Percentiles rank a stretch among this genome's conserved stretches.
Conservation (phyloP, 2,797 vertebrate genomes). For the Parauchenoglanis punctatus region DNA sequence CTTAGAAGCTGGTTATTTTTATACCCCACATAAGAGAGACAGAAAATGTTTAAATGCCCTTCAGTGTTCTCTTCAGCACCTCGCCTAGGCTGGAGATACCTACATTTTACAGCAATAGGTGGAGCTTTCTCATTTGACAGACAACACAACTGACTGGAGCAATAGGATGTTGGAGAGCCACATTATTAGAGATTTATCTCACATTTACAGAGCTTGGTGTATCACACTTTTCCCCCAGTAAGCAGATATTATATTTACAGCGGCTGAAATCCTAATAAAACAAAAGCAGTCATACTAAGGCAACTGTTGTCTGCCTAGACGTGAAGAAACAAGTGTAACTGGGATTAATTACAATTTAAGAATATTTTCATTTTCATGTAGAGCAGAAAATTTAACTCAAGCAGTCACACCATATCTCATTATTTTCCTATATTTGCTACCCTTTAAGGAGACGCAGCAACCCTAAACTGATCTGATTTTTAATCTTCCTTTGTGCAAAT, state of each 20-base stretch:
- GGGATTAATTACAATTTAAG: not conserved
- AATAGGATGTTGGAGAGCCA: not conserved
- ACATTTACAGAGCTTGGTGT: not conserved
- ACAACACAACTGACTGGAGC: not conserved
- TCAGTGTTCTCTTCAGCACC: not conserved
- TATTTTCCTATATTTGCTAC: slow-evolving; percentile 23
- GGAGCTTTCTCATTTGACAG: not conserved
- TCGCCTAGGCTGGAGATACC: not conserved
- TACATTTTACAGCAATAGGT: not conserved
- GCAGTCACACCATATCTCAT: slow-evolving; percentile 5
- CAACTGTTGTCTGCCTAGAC: not conserved
- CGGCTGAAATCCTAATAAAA: not conserved
- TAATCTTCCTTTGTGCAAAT: slow-evolving; percentile 41
- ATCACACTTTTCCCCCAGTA: not conserved
- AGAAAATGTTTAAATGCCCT: not conserved
- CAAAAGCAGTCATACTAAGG: not conserved
- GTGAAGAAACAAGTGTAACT: not conserved
- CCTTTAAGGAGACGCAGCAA: slow-evolving; percentile 25
- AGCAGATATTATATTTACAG: not conserved
- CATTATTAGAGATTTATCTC: not conserved
- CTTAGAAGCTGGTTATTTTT: not conserved
- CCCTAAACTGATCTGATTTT: slow-evolving; percentile 31
- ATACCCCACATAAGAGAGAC: not conserved
- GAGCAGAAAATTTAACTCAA: not conserved
- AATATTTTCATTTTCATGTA: not conserved